These are phyloP conservation scores for Sarcophaga caerulescens DNA, from an alignment of 2,888 invertebrate species.

Conservation along the genomic window DNA sequence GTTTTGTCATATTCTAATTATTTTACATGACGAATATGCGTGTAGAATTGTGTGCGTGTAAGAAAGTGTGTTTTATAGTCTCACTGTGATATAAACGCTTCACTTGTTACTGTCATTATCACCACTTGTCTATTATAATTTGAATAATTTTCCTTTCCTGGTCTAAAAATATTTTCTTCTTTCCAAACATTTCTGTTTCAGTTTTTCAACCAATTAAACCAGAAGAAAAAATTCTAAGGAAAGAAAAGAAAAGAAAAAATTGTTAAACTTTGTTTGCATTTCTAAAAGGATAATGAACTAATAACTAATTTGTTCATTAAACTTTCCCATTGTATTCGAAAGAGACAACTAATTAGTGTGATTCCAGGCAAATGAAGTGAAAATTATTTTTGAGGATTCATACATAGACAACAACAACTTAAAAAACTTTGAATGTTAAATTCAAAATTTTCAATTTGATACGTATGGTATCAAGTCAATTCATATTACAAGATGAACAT, in stretches of 20 bases:
- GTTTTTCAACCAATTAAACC: conserved; percentile 37
- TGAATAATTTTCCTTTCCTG: not conserved
- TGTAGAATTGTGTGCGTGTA: conserved; percentile 10
- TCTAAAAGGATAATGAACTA: too few relatives aligned
- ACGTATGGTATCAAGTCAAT: too few relatives aligned
- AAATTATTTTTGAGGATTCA: too few relatives aligned
- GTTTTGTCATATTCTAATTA: not conserved
- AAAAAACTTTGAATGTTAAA: too few relatives aligned
- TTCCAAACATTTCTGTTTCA: conserved; percentile 2
- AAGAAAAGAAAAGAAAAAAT: not conserved
- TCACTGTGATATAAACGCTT: conserved; percentile 44
- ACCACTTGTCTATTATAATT: conserved; percentile 32
- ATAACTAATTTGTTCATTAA: too few relatives aligned
- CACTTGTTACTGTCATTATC: conserved; percentile 50
- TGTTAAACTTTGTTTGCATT: not conserved
- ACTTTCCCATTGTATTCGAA: too few relatives aligned
- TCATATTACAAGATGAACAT: too few relatives aligned
- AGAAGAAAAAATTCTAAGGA: not conserved
- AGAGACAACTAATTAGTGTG: too few relatives aligned
- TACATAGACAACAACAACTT: too few relatives aligned
- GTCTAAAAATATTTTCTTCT: conserved; percentile 1
- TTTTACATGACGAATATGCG: not conserved
- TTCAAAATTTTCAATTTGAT: too few relatives aligned
- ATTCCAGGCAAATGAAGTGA: too few relatives aligned
- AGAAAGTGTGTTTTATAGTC: not conserved